Conservation (phyloP, 2,797 vertebrate species). For the Poeciliopsis infans region DNA sequence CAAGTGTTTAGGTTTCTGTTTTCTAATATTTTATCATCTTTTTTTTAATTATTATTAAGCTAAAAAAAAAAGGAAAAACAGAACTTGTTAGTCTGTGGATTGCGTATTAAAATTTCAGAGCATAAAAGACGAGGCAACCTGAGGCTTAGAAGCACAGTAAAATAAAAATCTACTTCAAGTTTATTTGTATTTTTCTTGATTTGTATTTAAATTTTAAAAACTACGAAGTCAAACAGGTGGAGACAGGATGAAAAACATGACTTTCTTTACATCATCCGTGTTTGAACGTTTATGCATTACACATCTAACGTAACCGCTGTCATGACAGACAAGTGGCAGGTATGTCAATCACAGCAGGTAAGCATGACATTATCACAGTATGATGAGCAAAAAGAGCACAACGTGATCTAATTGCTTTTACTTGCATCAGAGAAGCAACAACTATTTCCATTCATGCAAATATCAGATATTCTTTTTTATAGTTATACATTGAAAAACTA, state of each 20-base stretch:
- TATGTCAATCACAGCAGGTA: background rate
- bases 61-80: background rate
- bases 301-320: background rate
- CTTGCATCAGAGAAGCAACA: background rate
- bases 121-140: background rate
- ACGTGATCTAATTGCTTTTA: background rate
- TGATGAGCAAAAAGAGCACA: background rate
- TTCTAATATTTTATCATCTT: conserved; percentile 30
- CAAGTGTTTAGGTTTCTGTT: conserved; percentile 36
- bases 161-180: background rate
- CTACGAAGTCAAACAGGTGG: background rate
- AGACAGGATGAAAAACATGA: no score
- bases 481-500: background rate
- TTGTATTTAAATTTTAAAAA: background rate
- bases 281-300: background rate
- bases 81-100: background rate
- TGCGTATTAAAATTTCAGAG: background rate
- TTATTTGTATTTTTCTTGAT: background rate
- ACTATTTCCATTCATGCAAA: background rate
- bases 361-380: background rate
- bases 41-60: background rate
- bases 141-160: background rate
- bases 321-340: background rate
- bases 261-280: background rate
- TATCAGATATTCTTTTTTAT: background rate